phyloP scores from a whole-genome alignment of 2,113 vertebrate genomes.

The Nanger granti region DNA sequence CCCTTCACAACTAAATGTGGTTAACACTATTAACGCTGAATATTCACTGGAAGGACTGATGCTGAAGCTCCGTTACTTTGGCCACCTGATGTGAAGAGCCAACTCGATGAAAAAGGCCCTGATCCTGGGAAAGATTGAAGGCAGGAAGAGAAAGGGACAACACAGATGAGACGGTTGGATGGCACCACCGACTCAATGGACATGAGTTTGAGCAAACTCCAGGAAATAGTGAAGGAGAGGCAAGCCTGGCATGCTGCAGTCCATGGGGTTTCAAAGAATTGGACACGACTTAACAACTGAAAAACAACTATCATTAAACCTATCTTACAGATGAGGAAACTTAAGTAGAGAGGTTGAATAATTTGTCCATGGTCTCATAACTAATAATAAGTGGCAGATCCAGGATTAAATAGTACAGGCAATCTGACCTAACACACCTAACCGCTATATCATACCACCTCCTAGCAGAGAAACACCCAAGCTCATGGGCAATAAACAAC shows the following conservation, averaged over 20 bases:
- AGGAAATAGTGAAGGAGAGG: background rate
- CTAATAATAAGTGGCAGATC: background rate
- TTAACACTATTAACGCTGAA: background rate
- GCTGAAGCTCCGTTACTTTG: background rate
- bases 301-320: background rate
- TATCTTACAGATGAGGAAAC: conserved; percentile 23
- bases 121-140: background rate
- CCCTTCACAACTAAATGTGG: background rate
- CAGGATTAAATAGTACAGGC: background rate
- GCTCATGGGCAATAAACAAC: background rate
- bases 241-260: background rate
- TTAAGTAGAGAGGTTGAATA: background rate
- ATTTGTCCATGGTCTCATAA: background rate
- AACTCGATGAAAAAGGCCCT: background rate
- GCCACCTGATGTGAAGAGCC: background rate
- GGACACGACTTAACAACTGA: background rate
- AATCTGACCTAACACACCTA: background rate
- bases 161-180: background rate
- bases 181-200: background rate
- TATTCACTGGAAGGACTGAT: background rate
- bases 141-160: background rate
- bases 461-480: background rate
- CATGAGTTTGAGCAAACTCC: background rate
- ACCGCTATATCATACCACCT: background rate
- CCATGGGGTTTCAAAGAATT: background rate